Evolutionary conservation across 2,113 vertebrate genomes (phyloP).

Genomic region (Tetrao urogallus): DNA sequence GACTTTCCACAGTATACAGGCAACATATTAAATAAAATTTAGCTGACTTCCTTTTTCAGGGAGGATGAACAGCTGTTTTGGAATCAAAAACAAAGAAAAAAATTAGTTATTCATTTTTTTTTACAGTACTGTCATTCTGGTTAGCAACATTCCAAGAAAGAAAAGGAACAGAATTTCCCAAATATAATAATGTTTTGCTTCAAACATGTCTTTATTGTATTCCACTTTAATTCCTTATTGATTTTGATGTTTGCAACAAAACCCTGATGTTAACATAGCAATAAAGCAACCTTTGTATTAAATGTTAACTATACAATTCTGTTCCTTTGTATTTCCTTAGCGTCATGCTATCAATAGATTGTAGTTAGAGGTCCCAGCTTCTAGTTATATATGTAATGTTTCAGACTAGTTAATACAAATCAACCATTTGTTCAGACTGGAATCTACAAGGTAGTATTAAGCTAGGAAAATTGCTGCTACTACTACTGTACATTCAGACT

Average conservation of each 20-base stretch:
- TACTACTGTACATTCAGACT: not conserved
- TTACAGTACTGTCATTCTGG: not conserved
- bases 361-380: not conserved
- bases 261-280: not conserved
- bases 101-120: not conserved
- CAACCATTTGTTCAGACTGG: not conserved
- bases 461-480: not conserved
- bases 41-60: not conserved
- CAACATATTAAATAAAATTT: not conserved
- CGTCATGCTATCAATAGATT: not conserved
- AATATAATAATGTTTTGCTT: not conserved
- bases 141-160: not conserved
- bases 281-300: not conserved
- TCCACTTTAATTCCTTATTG: constrained; percentile 5
- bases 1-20: not conserved
- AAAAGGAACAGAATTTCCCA: not conserved
- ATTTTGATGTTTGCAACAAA: not conserved
- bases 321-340: not conserved
- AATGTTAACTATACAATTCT: not conserved
- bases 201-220: not conserved
- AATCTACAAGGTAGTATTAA: not conserved
- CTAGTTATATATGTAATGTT: not conserved
- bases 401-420: not conserved
- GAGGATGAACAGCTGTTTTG: not conserved
- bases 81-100: not conserved